Conservation (phyloP, 2,888 invertebrate species). For the Tenthredo livida region DNA sequence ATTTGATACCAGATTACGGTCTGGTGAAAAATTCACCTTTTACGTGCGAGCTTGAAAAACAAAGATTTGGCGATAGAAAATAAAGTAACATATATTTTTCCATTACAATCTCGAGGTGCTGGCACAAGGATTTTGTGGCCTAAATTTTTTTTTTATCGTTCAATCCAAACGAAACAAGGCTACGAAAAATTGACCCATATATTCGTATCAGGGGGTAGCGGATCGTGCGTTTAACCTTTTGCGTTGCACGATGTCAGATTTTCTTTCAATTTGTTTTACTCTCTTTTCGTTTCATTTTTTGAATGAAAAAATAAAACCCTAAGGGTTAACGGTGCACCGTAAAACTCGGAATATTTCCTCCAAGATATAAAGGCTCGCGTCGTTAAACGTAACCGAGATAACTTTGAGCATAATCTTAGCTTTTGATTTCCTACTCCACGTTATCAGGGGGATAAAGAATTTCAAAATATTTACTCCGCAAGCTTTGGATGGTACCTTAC, state of each 20-base stretch:
- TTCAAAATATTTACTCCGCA: constrained; percentile 21
- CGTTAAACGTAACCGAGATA: not conserved
- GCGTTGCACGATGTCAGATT: not conserved
- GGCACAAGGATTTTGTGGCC: not conserved
- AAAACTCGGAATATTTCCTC: constrained; percentile 15
- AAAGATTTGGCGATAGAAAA: constrained; percentile 1
- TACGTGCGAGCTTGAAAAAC: not conserved
- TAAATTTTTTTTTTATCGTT: constrained; percentile 11
- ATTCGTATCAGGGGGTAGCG: not conserved
- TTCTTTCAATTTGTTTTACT: not conserved
- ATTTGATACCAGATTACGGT: not conserved
- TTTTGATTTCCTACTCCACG: not conserved
- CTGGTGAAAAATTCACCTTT: not conserved
- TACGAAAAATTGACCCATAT: constrained; percentile 22
- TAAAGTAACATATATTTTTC: constrained; percentile 12
- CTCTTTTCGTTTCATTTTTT: not conserved
- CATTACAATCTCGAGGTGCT: not conserved
- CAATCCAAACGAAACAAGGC: constrained; percentile 10
- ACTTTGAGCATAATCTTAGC: not conserved
- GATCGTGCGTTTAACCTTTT: not conserved
- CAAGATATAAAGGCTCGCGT: constrained; percentile 4
- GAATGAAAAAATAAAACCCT: not conserved
- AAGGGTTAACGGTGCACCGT: constrained; percentile 7
- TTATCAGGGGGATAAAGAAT: not conserved
- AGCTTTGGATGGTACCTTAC: not conserved